A percentile compares a stretch with the other conserved stretches of the same genome.
phyloP scores from a whole-genome alignment of 1,140 invertebrate species.

The Orchestia grillus region DNA sequence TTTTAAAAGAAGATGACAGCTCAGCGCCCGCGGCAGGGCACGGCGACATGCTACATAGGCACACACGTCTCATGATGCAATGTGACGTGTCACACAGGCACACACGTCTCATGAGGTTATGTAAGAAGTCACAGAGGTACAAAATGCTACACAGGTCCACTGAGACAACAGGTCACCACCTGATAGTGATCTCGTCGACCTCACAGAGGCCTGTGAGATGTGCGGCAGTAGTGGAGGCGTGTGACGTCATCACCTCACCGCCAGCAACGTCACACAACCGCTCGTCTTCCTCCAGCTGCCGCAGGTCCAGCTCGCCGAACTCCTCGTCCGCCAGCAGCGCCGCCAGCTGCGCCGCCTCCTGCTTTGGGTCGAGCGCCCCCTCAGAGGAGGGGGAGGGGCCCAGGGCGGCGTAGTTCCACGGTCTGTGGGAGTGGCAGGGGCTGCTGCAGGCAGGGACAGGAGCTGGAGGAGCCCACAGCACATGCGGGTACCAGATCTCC shows the following conservation, averaged over 20 bases:
- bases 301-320: background rate
- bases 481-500: no score
- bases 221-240: background rate
- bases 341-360: conserved; percentile 10
- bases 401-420: background rate
- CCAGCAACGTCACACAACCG: background rate
- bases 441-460: background rate
- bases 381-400: background rate
- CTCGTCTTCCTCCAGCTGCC: conserved; percentile 27
- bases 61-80: no score
- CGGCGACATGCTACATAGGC: no score
- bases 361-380: no score
- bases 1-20: no score
- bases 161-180: background rate
- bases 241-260: background rate
- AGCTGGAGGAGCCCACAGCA: no score
- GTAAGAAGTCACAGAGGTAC: no score
- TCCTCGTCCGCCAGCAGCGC: conserved; percentile 4
- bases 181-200: conserved; percentile 35
- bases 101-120: no score
- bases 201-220: conserved; percentile 21
- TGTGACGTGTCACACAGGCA: no score
- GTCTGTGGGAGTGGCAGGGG: background rate
- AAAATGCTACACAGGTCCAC: no score
- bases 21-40: no score